Base-by-base conservation (phyloP, 2,888 invertebrate species). In the Andrena haemorrhoa region DNA sequence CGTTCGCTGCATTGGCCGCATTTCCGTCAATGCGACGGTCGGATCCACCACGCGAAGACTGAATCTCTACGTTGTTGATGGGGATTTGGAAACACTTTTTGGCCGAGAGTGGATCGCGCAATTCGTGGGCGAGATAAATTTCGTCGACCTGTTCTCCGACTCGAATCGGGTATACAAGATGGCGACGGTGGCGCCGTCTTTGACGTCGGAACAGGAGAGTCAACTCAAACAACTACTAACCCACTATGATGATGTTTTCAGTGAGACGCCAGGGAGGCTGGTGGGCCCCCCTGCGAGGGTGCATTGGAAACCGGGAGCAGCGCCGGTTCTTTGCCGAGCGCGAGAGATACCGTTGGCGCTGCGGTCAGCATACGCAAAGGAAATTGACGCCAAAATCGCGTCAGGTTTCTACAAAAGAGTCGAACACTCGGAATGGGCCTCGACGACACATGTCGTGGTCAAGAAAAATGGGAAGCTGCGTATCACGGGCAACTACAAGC, bases 161-260 rank as follows among this genome's bases (percentile, higher is more conserved):
- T 5, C 47, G n/a, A 16, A n/a, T 1, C 16, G n/a, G 16, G 47
- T 49, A 16, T 5, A 16, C n/a, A 3, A 1, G n/a, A n/a, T 49
- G 1, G n/a, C 47, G 3, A 16, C 47, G 47, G n/a, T 3, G n/a
- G n/a, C 47, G 16, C 47, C 47, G 5, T 16, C 4, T 49, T 49
- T 49, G n/a, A 0, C 47, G 47, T n/a, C 47, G n/a, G 47, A 49
- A 2, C 47, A 49, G 47, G 47, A 49, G 12, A 49, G 5, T 0
- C 12, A n/a, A 49, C 47, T 49, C 3, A 49, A 49, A 0, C 16
- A 49, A n/a, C 49, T 49, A 1, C 6, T 49, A 2, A 6, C 12
- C 4, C 49, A 49, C 49, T 49, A 49, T 49, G n/a, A n/a, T 49
- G 49, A 49, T 49, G n/a, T n/a, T n/a, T 49, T 49, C 49, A 49